Evolutionary conservation across 2,888 invertebrate genomes (phyloP).

Genomic region (Drosophila borealis): DNA sequence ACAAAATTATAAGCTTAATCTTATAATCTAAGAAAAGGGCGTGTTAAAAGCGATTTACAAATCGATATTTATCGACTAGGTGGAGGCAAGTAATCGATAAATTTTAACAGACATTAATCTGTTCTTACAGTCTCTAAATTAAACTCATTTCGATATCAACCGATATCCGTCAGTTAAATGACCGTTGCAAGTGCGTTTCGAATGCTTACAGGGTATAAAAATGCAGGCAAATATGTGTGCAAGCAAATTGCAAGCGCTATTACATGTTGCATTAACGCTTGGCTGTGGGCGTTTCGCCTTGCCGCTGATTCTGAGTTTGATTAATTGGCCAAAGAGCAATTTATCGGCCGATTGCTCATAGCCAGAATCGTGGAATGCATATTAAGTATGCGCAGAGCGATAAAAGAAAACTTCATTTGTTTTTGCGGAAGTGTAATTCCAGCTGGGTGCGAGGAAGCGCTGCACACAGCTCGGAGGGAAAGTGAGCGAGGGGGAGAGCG

Average conservation of each 20-base stretch:
- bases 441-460: constrained; percentile 7
- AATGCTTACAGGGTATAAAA: constrained; percentile 23
- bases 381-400: constrained; percentile 30
- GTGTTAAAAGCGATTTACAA: not conserved
- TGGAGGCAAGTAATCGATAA: too few relatives aligned
- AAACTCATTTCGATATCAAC: too few relatives aligned
- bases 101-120: too few relatives aligned
- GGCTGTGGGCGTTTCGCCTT: constrained; percentile 33
- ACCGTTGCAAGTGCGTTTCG: too few relatives aligned
- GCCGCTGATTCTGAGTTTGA: constrained; percentile 42
- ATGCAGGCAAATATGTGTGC: not conserved
- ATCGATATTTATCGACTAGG: not conserved
- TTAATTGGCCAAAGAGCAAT: constrained; percentile 57
- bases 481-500: not conserved
- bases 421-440: constrained; percentile 41
- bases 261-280: constrained; percentile 14
- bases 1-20: too few relatives aligned
- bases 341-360: constrained; percentile 40
- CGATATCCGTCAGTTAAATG: too few relatives aligned
- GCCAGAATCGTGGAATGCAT: constrained; percentile 46
- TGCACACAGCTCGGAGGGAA: not conserved
- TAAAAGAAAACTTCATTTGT: constrained; percentile 27
- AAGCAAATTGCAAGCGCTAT: constrained; percentile 20
- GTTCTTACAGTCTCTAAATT: too few relatives aligned
- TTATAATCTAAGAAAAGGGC: too few relatives aligned